Evolutionary conservation across 2,888 invertebrate genomes (phyloP).

Genomic region (Seira sanloemensis): DNA sequence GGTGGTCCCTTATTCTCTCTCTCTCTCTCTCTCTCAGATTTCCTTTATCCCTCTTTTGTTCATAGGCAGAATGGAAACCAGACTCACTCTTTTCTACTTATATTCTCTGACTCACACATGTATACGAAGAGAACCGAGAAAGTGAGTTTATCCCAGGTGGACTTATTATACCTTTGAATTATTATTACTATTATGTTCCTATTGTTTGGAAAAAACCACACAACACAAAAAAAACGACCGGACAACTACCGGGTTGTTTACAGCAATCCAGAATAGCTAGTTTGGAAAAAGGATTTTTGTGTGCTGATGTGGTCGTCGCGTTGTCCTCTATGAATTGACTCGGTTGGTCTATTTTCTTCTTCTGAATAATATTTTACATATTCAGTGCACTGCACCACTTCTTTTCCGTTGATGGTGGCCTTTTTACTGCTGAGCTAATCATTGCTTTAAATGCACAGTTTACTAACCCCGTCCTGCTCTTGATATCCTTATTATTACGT

Average conservation of each 20-base stretch:
- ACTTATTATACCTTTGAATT: constrained; percentile 43
- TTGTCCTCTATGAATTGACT: constrained; percentile 21
- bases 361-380: too few species aligned
- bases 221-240: constrained; percentile 30
- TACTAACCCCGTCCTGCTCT: too few species aligned
- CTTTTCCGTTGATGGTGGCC: constrained; percentile 37
- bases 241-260: constrained; percentile 46
- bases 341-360: constrained; percentile 40
- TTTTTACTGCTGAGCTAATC: too few species aligned
- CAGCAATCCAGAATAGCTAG: constrained; percentile 27
- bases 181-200: constrained; percentile 9
- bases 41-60: constrained; percentile 36
- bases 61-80: constrained; percentile 28
- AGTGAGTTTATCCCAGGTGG: constrained; percentile 31
- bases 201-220: constrained; percentile 30
- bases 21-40: constrained; percentile 19
- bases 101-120: constrained; percentile 8
- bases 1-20: constrained; percentile 64
- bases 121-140: constrained; percentile 49
- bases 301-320: not conserved
- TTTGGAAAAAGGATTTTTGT: not conserved
- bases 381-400: too few species aligned
- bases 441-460: too few species aligned
- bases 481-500: too few species aligned
- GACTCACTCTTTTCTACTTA: constrained; percentile 29